Base-by-base conservation (phyloP, 2,113 vertebrate species). In the Dissostichus mawsoni region DNA sequence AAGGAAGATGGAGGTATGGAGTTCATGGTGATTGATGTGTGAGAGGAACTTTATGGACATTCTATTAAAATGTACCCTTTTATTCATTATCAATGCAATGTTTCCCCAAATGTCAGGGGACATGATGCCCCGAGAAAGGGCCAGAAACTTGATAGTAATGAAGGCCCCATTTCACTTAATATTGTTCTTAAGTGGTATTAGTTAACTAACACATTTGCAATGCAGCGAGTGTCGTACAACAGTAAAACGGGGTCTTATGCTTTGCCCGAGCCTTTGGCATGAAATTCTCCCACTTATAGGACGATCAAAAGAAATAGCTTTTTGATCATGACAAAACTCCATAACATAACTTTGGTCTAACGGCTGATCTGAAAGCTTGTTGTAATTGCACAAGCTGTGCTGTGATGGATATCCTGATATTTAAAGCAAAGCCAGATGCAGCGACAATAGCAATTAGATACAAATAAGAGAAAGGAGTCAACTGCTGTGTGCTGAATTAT, bases 401-500 rank as follows among this genome's bases (percentile, higher is more conserved):
- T 44, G 29, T 82, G 85, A 87, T 48, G 33, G 55, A 83, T 83
- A 61, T 11, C 47, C 48, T 56, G 1, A 53, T 52, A 69, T 66
- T 41, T 36, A 53, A 50, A 76, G 51, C 36, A 41, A 20, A 66
- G 56, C 51, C 12, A 41, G 51, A 73, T 51, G 51, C 18, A 16
- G 45, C 23, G 25, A 48, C 29, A 10, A 56, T 50, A 53, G 59
- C 5, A 9, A 66, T 81, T 74, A 71, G 64, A 73, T 51, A 63
- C 56, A 81, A 82, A 83, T 25, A 45, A 72, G 53, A 72, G 55
- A 62, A 77, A 76, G 47, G 61, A 72, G 55, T 59, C 45, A 74
- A 86, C 74, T 66, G 74, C 73, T 11, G 18, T 52, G 48, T 64
- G 71, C 69, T 85, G 84, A 88, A 81, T 85, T 83, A 87, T 90